Base-by-base conservation (phyloP, 2,113 vertebrate species). In the Syngnathoides biaculeatus region DNA sequence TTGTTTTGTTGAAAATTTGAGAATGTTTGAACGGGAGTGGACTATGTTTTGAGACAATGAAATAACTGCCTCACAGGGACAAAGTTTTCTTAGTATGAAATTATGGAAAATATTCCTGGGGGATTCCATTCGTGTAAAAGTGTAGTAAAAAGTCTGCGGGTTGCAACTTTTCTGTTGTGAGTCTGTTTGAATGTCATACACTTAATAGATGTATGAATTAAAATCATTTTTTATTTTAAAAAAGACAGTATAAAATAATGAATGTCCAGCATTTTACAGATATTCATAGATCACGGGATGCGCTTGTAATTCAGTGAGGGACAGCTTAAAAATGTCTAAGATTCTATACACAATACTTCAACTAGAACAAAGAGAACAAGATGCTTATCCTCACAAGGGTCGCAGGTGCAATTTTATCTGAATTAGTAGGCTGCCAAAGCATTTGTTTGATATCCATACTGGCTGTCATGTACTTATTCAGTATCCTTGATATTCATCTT, bases 241-340 rank as follows among this genome's bases (percentile, higher is more conserved):
- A 26, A 0, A 55, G 5, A 59, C 45, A 55, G 13, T 39, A 19
- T 56, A 17, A 2, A 40, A 17, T 43, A 66, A 20, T 27, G 42
- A 68, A 78, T 71, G 38, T 56, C 59, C 62, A 72, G 60, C 55
- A 77, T 15, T 79, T 39, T 39, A 38, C 13, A 61, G 30, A 22
- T 67, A 20, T 53, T 0, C 12, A 56, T 24, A 14, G 24, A 13
- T 7, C 14, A 64, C 14, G 7, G 65, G 47, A 5, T 6, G 50
- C 1, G 7, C 20, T 50, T 15, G 3, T 1, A 4, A 50, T 50
- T 8, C 47, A 30, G 2, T 30, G 11, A 39, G 11, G 39, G 35
- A 40, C 9, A 59, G 5, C 19, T 8, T 39, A n/a, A 39, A n/a
- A 4, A 59, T 39, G 19, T 59, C 0, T n/a, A 26, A 26, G 22